phyloP scores from a whole-genome alignment of 35 echinoderm and acorn worm species.

The Heliocidaris tuberculata region DNA sequence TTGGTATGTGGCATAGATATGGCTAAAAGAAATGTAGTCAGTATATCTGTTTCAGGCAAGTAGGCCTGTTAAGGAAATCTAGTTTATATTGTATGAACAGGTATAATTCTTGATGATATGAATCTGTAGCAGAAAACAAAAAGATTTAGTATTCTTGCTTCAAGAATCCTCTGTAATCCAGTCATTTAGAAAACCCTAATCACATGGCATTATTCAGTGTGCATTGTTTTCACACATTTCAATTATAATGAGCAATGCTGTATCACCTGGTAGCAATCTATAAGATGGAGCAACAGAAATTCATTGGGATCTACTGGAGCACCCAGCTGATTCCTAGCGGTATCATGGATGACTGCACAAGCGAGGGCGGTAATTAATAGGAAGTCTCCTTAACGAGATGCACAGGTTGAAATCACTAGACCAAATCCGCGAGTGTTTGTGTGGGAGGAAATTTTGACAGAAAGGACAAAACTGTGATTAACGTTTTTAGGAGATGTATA shows the following conservation, averaged over 20 bases:
- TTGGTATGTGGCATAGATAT: too few species aligned
- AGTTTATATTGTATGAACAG: too few species aligned
- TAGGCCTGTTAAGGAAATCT: too few species aligned
- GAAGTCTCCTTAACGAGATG: not conserved
- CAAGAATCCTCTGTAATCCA: too few species aligned
- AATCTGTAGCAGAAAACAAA: too few species aligned
- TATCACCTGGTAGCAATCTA: not conserved
- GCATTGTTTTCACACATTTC: not conserved
- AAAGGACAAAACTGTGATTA: slow-evolving; percentile 5
- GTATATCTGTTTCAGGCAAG: too few species aligned
- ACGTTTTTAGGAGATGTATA: not conserved
- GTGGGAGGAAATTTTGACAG: not conserved
- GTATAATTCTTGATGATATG: too few species aligned
- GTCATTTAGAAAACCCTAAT: too few species aligned
- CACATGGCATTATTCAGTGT: too few species aligned
- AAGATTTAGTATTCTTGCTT: too few species aligned
- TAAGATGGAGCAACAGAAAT: not conserved
- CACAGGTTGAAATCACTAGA: not conserved
- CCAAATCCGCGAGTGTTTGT: not conserved
- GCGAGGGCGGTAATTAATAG: slow-evolving; percentile 1
- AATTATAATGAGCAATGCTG: not conserved
- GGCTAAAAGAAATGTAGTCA: too few species aligned
- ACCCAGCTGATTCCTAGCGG: not conserved
- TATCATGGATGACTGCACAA: not conserved
- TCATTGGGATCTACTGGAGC: not conserved